phyloP scores from a whole-genome alignment of 2,797 vertebrate species.

The Emys orbicularis region DNA sequence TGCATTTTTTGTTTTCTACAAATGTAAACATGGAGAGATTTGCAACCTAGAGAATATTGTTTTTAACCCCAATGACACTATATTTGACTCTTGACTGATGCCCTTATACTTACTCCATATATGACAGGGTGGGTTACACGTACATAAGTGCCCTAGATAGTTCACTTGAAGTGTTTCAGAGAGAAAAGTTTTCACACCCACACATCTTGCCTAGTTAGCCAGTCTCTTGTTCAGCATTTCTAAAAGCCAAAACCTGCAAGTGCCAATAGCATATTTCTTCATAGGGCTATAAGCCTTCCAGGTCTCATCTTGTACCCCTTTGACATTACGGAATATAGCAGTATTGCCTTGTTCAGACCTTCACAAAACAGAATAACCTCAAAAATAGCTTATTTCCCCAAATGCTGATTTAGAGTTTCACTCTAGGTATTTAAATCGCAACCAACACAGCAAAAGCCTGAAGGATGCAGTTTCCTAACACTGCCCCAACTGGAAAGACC shows the following conservation, averaged over 20 bases:
- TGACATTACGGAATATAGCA: neutral
- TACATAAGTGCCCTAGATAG: neutral
- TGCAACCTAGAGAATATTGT: neutral
- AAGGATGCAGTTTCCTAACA: neutral
- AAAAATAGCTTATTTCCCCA: neutral
- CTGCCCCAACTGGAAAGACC: neutral
- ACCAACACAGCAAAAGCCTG: neutral
- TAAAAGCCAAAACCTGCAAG: neutral
- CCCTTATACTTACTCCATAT: neutral
- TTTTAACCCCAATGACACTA: neutral
- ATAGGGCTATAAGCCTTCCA: neutral
- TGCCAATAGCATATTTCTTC: neutral
- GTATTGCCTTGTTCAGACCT: neutral
- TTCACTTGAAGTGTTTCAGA: neutral
- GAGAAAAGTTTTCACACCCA: neutral
- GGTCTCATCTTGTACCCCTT: neutral
- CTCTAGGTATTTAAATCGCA: neutral
- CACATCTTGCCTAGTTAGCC: neutral
- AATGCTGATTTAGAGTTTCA: neutral
- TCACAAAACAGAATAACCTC: neutral
- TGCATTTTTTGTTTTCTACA: neutral
- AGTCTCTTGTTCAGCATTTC: neutral
- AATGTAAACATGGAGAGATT: rapidly evolving
- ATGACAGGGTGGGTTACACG: neutral
- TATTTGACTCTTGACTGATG: neutral